phyloP scores from a whole-genome alignment of 2,797 vertebrate genomes.

The Macropodus opercularis region DNA sequence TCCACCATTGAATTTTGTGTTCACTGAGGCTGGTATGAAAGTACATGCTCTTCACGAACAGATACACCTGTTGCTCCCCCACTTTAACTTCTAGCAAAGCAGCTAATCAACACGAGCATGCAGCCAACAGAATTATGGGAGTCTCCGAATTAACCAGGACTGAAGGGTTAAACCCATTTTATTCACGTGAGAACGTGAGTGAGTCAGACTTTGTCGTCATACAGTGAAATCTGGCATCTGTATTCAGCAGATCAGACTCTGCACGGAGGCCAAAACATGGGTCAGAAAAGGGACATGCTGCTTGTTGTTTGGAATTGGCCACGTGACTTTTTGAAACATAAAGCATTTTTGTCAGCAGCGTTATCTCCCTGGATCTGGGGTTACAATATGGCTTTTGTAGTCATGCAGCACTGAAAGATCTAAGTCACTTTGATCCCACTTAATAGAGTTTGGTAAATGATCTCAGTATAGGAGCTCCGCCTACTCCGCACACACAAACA shows the following conservation, averaged over 20 bases:
- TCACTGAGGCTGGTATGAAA: too few species aligned
- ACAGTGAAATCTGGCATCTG: conserved; percentile 6
- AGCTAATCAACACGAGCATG: neutral
- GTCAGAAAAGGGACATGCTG: conserved; percentile 72
- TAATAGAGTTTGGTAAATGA: conserved; percentile 86
- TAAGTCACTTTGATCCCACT: conserved; percentile 83
- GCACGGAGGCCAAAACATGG: conserved; percentile 31
- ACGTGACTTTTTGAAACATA: conserved; percentile 79
- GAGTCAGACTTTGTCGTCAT: neutral
- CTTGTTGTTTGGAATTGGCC: conserved; percentile 69
- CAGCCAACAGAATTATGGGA: neutral
- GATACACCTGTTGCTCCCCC: neutral
- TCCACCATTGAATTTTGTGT: too few species aligned
- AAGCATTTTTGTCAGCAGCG: conserved; percentile 78
- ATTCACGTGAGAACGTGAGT: neutral
- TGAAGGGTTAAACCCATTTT: neutral
- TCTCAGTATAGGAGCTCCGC: conserved; percentile 74
- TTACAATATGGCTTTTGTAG: conserved; percentile 86
- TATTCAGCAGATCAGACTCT: conserved; percentile 21
- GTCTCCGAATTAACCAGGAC: neutral
- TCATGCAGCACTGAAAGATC: conserved; percentile 77
- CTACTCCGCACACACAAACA: conserved; percentile 28
- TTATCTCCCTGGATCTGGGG: conserved; percentile 75
- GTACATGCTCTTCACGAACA: too few species aligned
- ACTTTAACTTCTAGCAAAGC: neutral